phyloP scores from a whole-genome alignment of 2,113 vertebrate species.

The Numenius arquata region DNA sequence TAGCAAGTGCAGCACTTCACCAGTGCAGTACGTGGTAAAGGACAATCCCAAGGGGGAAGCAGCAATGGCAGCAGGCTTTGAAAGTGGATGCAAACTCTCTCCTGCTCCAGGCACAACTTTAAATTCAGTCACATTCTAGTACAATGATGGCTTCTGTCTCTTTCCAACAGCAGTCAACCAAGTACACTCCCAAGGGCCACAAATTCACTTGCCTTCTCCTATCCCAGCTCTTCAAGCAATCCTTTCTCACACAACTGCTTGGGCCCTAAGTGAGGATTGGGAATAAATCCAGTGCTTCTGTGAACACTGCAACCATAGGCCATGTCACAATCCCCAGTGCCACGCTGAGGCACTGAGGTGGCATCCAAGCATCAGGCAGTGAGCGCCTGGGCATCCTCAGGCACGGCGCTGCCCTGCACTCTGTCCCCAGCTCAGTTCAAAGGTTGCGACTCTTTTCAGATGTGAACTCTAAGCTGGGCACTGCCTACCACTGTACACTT shows the following conservation, averaged over 20 bases:
- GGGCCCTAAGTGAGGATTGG: background rate
- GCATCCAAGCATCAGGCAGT: background rate
- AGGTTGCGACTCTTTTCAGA: background rate
- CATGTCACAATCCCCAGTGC: fast-evolving
- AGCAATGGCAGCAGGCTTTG: background rate
- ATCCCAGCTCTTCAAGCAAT: background rate
- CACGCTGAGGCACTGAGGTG: background rate
- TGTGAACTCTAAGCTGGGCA: background rate
- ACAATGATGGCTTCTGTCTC: background rate
- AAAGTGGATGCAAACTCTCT: background rate
- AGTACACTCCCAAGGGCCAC: background rate
- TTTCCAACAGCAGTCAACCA: background rate
- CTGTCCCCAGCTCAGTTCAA: background rate
- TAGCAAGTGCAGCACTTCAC: background rate
- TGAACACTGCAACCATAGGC: background rate
- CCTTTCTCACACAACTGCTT: background rate
- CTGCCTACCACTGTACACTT: background rate
- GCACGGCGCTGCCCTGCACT: background rate
- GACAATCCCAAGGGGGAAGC: background rate
- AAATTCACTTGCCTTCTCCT: background rate
- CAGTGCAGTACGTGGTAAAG: background rate
- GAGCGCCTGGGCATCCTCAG: background rate
- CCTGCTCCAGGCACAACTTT: background rate
- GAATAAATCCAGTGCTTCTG: background rate
- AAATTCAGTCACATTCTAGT: background rate